These are phyloP conservation scores for Athalia circularis DNA, from an alignment of 2,888 invertebrate species.

Conservation along the genomic window DNA sequence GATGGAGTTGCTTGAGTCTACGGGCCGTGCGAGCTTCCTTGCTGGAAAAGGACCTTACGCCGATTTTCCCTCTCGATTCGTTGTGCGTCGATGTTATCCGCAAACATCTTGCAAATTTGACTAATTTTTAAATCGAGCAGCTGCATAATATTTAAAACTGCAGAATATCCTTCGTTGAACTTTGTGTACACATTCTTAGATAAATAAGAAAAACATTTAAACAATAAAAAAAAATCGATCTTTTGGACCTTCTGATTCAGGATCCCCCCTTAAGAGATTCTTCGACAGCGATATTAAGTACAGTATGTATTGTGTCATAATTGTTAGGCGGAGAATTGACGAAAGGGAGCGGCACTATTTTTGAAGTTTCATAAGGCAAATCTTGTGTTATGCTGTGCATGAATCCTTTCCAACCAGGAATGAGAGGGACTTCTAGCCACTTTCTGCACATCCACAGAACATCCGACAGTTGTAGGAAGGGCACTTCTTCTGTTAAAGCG, in stretches of 20 bases:
- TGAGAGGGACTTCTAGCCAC: constrained; percentile 23
- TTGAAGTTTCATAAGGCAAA: not conserved
- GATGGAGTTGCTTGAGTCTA: not conserved
- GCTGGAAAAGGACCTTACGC: not conserved
- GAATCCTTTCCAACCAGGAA: constrained; percentile 55
- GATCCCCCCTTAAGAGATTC: too few species aligned
- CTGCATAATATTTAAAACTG: too few species aligned
- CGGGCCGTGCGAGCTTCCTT: not conserved
- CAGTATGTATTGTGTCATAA: constrained; percentile 54
- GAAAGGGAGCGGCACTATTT: constrained; percentile 49
- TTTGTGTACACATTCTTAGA: too few species aligned
- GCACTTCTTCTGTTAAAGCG: constrained; percentile 32
- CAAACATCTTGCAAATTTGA: too few species aligned
- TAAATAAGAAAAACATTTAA: too few species aligned
- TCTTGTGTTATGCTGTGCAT: constrained; percentile 54
- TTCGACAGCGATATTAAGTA: too few species aligned
- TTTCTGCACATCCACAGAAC: constrained; percentile 50
- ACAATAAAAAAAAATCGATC: too few species aligned
- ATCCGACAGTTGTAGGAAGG: constrained; percentile 19
- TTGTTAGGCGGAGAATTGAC: constrained; percentile 52
- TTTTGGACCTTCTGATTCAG: too few species aligned
- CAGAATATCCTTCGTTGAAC: too few species aligned
- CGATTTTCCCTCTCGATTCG: not conserved
- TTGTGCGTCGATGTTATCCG: too few species aligned
- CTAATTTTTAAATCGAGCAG: too few species aligned